These are phyloP conservation scores for Reinhardtius hippoglossoides DNA, from an alignment of 2,113 vertebrate genomes.

Conservation along the genomic window DNA sequence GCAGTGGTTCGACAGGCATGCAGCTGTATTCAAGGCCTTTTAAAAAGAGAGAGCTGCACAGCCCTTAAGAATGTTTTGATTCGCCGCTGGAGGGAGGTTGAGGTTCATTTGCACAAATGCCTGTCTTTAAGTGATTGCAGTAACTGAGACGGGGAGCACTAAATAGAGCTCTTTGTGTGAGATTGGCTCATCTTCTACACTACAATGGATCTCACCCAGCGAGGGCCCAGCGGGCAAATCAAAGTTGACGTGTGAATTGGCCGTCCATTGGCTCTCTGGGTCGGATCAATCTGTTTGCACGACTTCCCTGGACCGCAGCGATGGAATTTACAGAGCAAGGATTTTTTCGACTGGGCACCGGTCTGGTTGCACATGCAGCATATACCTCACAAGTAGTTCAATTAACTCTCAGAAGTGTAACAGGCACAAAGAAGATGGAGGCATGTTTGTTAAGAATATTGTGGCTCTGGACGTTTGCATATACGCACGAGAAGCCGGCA, in stretches of 20 bases:
- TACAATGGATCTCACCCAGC: conserved; percentile 18
- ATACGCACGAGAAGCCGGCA: background rate
- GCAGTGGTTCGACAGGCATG: background rate
- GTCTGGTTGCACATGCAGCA: conserved; percentile 43
- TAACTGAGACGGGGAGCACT: conserved; percentile 37
- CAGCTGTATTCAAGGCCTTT: conserved; percentile 2
- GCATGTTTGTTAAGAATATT: background rate
- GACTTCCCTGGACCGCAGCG: conserved; percentile 39
- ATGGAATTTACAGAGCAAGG: conserved; percentile 65
- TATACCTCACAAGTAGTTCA: conserved; percentile 50
- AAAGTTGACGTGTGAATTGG: conserved; percentile 34
- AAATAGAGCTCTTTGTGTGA: conserved; percentile 52
- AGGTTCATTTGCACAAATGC: conserved; percentile 46
- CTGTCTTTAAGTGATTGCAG: conserved; percentile 63
- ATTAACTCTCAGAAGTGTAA: conserved; percentile 14
- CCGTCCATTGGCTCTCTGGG: conserved; percentile 39
- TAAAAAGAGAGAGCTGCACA: conserved; percentile 22
- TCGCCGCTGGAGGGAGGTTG: conserved; percentile 39
- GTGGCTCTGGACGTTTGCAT: background rate
- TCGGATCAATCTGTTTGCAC: conserved; percentile 47
- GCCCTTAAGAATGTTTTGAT: conserved; percentile 53
- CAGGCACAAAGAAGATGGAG: conserved; percentile 1
- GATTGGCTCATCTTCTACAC: conserved; percentile 46
- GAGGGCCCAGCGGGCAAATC: conserved; percentile 36
- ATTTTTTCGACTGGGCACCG: conserved; percentile 58